Conservation (phyloP, 2,113 vertebrate genomes). For the Rhinichthys klamathensis region DNA sequence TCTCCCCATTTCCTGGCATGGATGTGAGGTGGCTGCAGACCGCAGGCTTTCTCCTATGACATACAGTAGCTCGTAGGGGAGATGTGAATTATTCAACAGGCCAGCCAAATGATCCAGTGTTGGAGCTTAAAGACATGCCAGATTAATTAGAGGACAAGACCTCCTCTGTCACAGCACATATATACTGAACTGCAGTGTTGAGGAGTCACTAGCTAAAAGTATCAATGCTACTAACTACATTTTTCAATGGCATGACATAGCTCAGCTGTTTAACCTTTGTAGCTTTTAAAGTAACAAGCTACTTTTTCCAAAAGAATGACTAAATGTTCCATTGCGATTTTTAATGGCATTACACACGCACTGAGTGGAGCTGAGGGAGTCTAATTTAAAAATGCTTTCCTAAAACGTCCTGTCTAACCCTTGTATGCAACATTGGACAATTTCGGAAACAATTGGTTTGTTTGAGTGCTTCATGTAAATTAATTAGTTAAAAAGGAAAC, state of each 20-base stretch:
- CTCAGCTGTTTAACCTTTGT: neutral
- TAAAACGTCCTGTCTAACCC: neutral
- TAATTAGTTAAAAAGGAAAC: neutral
- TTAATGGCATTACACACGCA: neutral
- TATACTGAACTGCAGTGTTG: slow-evolving; percentile 4
- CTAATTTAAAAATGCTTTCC: neutral
- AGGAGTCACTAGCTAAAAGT: neutral
- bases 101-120: slow-evolving; percentile 72
- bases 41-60: slow-evolving; percentile 67
- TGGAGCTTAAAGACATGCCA: slow-evolving; percentile 67
- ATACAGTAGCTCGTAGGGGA: slow-evolving; percentile 45
- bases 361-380: neutral
- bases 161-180: slow-evolving; percentile 49
- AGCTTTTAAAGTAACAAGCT: neutral
- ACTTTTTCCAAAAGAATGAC: neutral
- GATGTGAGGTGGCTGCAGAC: slow-evolving; percentile 40
- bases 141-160: slow-evolving; percentile 76
- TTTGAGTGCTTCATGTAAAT: neutral
- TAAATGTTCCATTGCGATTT: neutral
- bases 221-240: neutral
- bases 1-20: neutral
- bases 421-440: neutral
- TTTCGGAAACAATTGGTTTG: neutral
- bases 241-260: neutral
- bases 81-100: slow-evolving; percentile 75